These are phyloP conservation scores for Megalonaias nervosa DNA, from an alignment of 1,140 invertebrate genomes.

Conservation along the genomic window DNA sequence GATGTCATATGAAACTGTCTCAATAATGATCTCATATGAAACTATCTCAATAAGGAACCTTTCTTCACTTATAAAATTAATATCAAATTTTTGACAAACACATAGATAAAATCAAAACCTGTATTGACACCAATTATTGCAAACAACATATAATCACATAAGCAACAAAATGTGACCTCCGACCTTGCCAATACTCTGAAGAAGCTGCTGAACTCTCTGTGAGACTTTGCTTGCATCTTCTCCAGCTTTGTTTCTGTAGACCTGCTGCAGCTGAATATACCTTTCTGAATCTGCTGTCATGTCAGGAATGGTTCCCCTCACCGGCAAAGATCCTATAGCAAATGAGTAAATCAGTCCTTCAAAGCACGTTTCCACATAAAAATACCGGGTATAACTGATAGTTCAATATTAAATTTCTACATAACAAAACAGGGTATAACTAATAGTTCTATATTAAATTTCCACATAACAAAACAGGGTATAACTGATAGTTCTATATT, in stretches of 20 bases:
- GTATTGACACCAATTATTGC: too few species aligned
- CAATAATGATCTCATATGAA: too few species aligned
- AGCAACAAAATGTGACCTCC: neutral
- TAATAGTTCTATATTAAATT: neutral
- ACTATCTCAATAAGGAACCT: too few species aligned
- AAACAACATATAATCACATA: too few species aligned
- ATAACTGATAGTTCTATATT: neutral
- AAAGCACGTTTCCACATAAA: neutral
- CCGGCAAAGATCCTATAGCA: slow-evolving; percentile 80
- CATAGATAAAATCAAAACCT: too few species aligned
- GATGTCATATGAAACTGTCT: too few species aligned
- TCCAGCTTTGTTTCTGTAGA: slow-evolving; percentile 86
- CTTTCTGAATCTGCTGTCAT: slow-evolving; percentile 97
- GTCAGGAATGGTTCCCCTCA: slow-evolving; percentile 95
- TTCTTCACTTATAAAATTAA: too few species aligned
- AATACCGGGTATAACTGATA: neutral
- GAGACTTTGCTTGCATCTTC: slow-evolving; percentile 87
- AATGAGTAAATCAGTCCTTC: neutral
- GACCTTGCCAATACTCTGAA: slow-evolving; percentile 74
- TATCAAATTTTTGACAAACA: too few species aligned
- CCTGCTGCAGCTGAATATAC: slow-evolving; percentile 92
- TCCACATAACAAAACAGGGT: neutral
- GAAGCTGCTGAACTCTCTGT: slow-evolving; percentile 84
- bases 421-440: slow-evolving; percentile 4
- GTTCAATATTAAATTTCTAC: neutral